Conservation (phyloP, 2,888 invertebrate genomes). For the Coelinius sp. region DNA sequence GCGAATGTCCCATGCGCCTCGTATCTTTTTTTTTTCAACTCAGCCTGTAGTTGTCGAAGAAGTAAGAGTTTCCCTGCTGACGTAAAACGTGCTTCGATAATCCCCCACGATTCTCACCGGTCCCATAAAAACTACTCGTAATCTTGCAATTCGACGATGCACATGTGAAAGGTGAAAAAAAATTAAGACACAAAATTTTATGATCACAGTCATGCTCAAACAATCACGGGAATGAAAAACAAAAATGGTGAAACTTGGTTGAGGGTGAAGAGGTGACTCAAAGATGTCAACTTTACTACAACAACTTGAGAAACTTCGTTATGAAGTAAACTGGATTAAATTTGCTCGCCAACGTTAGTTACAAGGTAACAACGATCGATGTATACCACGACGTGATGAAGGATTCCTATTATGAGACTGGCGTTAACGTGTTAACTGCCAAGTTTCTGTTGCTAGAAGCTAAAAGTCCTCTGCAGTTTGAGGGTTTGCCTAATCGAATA, state of each 20-base stretch:
- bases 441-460: slow-evolving; percentile 5
- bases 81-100: slow-evolving; percentile 29
- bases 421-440: slow-evolving; percentile 16
- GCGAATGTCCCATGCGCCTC: neutral
- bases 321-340: slow-evolving; percentile 27
- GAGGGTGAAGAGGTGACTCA: neutral
- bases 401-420: slow-evolving; percentile 27
- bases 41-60: neutral
- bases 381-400: slow-evolving; percentile 1
- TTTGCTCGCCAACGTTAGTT: neutral
- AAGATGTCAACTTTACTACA: slow-evolving; percentile 8
- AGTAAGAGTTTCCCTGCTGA: slow-evolving; percentile 12
- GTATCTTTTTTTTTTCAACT: neutral
- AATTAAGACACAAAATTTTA: neutral
- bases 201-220: neutral
- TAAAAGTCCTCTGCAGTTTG: slow-evolving; percentile 4
- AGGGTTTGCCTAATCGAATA: slow-evolving; percentile 9
- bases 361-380: slow-evolving; percentile 8
- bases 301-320: slow-evolving; percentile 28
- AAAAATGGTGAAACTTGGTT: neutral
- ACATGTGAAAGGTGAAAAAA: slow-evolving; percentile 5
- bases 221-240: neutral
- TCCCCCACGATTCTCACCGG: neutral
- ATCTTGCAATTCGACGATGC: slow-evolving; percentile 14
- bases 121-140: slow-evolving; percentile 15